Percentiles rank a stretch among this genome's conserved stretches.
phyloP scores from a whole-genome alignment of 2,797 vertebrate species.

The Australoheros facetus region DNA sequence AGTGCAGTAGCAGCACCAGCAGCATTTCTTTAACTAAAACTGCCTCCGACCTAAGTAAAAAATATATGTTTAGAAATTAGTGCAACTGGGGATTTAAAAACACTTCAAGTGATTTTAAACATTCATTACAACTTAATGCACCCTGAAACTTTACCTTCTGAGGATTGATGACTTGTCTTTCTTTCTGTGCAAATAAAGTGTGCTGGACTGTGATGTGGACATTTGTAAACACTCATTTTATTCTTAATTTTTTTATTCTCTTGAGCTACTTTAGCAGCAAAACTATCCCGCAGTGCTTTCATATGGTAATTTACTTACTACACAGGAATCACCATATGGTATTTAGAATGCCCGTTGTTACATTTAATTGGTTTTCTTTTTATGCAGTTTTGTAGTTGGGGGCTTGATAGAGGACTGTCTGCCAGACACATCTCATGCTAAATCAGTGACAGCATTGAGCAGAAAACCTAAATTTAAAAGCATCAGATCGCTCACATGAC shows the following conservation, averaged over 20 bases:
- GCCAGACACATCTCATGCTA: constrained; percentile 32
- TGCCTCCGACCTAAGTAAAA: neutral
- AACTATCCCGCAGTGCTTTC: neutral
- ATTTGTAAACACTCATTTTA: neutral
- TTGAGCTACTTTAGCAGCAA: neutral
- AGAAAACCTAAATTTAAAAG: constrained; percentile 44
- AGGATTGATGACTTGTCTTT: neutral
- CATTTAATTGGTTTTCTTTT: constrained; percentile 40
- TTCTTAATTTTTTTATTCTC: neutral
- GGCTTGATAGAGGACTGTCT: constrained; percentile 10
- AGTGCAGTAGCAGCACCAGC: constrained; percentile 10
- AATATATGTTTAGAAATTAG: constrained; percentile 9
- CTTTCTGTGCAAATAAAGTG: neutral
- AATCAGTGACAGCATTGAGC: constrained; percentile 45
- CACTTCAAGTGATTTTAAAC: neutral
- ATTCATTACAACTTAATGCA: constrained; percentile 21
- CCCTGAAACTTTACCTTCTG: constrained; percentile 6
- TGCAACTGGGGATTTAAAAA: constrained; percentile 12
- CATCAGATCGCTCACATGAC: constrained; percentile 24
- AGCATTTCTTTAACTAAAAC: constrained; percentile 8
- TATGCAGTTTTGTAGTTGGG: constrained; percentile 15
- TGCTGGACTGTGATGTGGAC: neutral
- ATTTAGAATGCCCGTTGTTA: constrained; percentile 36
- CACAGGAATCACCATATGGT: constrained; percentile 40
- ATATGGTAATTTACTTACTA: constrained; percentile 8